These are phyloP conservation scores for Odocoileus virginianus DNA, from an alignment of 2,113 vertebrate species.

Conservation along the genomic window DNA sequence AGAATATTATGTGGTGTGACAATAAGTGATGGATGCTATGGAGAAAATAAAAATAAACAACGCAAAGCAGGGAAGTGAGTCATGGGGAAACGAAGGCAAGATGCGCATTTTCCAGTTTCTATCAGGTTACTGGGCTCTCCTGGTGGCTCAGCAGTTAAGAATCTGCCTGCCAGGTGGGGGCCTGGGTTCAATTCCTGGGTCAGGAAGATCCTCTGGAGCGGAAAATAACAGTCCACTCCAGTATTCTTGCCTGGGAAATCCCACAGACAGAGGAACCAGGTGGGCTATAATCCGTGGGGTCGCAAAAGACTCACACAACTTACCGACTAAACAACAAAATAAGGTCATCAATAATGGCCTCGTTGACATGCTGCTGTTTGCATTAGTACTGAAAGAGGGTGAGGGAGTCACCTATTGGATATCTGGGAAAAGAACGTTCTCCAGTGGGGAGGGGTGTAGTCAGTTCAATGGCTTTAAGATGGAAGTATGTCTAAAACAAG, in stretches of 20 bases:
- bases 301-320: not conserved
- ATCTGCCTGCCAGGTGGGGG: not conserved
- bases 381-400: not conserved
- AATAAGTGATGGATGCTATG: not conserved
- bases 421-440: not conserved
- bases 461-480: not conserved
- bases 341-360: not conserved
- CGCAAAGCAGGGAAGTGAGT: not conserved
- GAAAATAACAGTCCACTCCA: not conserved
- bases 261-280: not conserved
- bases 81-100: not conserved
- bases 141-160: not conserved
- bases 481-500: not conserved
- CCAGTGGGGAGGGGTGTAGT: not conserved
- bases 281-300: not conserved
- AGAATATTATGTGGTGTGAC: not conserved
- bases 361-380: not conserved
- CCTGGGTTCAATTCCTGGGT: not conserved
- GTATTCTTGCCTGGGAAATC: not conserved
- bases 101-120: not conserved
- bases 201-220: not conserved
- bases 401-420: not conserved
- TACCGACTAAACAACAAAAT: not conserved
- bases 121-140: not conserved
- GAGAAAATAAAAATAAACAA: not conserved